These are phyloP conservation scores for Apotomis betuletana DNA, from an alignment of 2,888 invertebrate genomes.

Conservation along the genomic window DNA sequence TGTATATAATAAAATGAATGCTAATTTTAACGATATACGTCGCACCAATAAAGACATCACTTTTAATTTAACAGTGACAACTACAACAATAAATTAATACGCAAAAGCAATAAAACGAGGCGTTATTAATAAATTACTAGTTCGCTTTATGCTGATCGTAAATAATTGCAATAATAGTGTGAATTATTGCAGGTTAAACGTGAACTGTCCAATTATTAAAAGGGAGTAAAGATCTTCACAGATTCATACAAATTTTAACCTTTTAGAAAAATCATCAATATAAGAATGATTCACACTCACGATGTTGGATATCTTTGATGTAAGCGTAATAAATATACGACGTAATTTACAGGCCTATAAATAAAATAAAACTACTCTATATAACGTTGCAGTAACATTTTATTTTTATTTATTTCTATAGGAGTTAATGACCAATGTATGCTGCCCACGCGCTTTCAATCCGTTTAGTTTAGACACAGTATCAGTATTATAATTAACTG, in stretches of 20 bases:
- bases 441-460: too few relatives aligned
- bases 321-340: slow-evolving; percentile 8
- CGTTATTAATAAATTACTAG: slow-evolving; percentile 28
- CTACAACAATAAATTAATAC: slow-evolving; percentile 24
- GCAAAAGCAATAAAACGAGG: slow-evolving; percentile 32
- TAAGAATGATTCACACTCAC: slow-evolving; percentile 5
- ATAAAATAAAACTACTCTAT: slow-evolving; percentile 5
- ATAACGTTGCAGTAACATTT: not conserved
- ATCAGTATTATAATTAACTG: too few relatives aligned
- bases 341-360: slow-evolving; percentile 5
- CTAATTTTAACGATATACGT: not conserved
- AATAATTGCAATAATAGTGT: slow-evolving; percentile 33
- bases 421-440: not conserved
- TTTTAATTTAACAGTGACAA: slow-evolving; percentile 20
- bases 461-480: too few relatives aligned
- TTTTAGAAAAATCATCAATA: not conserved
- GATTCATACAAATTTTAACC: not conserved
- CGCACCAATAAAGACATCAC: slow-evolving; percentile 18
- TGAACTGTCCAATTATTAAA: not conserved
- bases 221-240: not conserved
- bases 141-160: slow-evolving; percentile 28
- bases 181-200: slow-evolving; percentile 31
- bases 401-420: not conserved
- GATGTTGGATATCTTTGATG: slow-evolving; percentile 12
- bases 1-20: not conserved